phyloP scores from a whole-genome alignment of 2,797 vertebrate genomes.

The Fringilla coelebs region DNA sequence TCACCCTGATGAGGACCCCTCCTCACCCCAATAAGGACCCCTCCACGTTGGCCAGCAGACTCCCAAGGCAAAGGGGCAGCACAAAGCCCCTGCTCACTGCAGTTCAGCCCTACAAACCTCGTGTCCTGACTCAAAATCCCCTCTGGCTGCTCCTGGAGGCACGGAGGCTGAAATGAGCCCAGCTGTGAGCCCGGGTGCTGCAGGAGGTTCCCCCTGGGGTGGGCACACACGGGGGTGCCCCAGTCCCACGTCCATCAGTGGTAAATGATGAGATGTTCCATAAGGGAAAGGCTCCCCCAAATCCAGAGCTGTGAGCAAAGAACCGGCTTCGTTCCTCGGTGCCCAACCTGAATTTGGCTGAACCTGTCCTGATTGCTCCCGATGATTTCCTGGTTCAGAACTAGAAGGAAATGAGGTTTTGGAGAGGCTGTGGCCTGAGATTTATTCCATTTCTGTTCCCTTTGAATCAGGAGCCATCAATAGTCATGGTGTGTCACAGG shows the following conservation, averaged over 20 bases:
- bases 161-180: not conserved
- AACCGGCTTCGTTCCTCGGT: rapidly evolving
- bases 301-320: not conserved
- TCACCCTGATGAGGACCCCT: not conserved
- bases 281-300: not conserved
- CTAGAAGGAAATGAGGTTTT: slow-evolving; percentile 7
- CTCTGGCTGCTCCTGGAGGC: not conserved
- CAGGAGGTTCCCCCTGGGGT: not conserved
- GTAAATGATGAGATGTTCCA: rapidly evolving
- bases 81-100: not conserved
- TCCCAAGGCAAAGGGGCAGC: not conserved
- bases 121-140: not conserved
- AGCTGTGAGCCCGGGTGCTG: rapidly evolving
- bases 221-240: rapidly evolving
- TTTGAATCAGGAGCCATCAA: not conserved
- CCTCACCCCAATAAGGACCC: not conserved
- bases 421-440: not conserved
- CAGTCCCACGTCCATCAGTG: rapidly evolving
- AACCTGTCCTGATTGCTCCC: not conserved
- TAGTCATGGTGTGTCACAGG: slow-evolving; percentile 29
- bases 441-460: not conserved
- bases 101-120: not conserved
- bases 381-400: slow-evolving; percentile 8
- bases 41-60: not conserved
- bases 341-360: not conserved